phyloP scores from a whole-genome alignment of 2,113 vertebrate genomes.

The Okapia johnstoni region DNA sequence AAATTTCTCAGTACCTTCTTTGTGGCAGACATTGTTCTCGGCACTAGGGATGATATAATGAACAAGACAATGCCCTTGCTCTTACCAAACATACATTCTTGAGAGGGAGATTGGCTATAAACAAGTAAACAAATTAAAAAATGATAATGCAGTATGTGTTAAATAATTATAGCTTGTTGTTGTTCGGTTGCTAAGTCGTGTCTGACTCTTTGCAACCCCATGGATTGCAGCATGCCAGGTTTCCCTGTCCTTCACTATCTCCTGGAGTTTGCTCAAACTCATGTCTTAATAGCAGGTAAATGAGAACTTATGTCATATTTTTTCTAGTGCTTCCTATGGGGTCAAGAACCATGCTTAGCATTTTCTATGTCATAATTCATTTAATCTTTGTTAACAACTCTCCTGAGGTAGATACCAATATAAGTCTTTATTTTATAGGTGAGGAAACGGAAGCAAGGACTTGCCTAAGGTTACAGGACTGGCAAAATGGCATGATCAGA shows the following conservation, averaged over 20 bases:
- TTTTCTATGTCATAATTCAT: neutral
- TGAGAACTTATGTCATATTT: neutral
- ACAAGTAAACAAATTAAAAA: neutral
- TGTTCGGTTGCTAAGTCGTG: neutral
- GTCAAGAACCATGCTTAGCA: neutral
- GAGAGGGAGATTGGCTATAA: neutral
- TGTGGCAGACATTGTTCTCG: neutral
- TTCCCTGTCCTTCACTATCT: neutral
- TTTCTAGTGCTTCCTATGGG: neutral
- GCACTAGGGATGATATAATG: neutral
- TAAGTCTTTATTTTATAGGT: neutral
- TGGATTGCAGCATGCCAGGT: neutral
- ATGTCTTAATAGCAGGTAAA: neutral
- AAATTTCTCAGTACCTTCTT: neutral
- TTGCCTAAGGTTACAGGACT: neutral
- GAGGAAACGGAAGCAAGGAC: neutral
- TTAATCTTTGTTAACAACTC: neutral
- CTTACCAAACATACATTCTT: neutral
- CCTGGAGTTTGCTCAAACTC: neutral
- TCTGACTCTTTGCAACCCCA: neutral
- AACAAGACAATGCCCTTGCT: neutral
- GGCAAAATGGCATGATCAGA: neutral
- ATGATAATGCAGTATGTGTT: neutral
- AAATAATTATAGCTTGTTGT: neutral
- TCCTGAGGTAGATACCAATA: neutral